A percentile compares a stretch with the other conserved stretches of the same genome.
Evolutionary conservation across 2,888 invertebrate genomes (phyloP).

Genomic region (Euproctis similis): DNA sequence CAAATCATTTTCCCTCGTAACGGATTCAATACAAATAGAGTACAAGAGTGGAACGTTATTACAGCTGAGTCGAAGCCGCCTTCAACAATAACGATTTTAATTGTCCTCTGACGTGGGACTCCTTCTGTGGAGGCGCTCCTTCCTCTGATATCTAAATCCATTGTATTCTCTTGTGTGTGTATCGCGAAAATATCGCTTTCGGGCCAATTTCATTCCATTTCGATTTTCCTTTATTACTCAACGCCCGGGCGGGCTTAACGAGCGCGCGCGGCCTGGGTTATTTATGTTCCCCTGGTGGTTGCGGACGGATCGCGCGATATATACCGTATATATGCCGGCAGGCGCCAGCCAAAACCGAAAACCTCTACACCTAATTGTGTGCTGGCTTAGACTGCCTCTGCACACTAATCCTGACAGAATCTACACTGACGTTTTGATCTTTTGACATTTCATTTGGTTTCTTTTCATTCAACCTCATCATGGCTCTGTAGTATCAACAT

Average conservation of each 20-base stretch:
- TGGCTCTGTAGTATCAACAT: conserved; percentile 16
- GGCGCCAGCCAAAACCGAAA: conserved; percentile 54
- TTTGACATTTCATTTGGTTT: conserved; percentile 33
- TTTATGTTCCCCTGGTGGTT: conserved; percentile 74
- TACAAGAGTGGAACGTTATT: conserved; percentile 55
- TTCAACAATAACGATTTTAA: conserved; percentile 66
- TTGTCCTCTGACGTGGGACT: conserved; percentile 55
- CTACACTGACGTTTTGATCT: conserved; percentile 52
- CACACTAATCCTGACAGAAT: conserved; percentile 44
- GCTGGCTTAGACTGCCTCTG: conserved; percentile 59
- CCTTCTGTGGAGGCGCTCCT: conserved; percentile 52
- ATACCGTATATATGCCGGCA: conserved; percentile 61
- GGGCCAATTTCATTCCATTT: conserved; percentile 75
- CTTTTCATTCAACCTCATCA: conserved; percentile 20
- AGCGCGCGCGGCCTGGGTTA: conserved; percentile 68
- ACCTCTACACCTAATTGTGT: conserved; percentile 68
- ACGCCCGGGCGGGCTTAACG: conserved; percentile 71
- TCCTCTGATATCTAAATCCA: conserved; percentile 63
- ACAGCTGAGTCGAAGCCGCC: conserved; percentile 39
- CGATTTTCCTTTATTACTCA: conserved; percentile 76
- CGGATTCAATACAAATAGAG: conserved; percentile 59
- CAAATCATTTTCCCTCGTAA: conserved; percentile 54
- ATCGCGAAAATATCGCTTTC: conserved; percentile 69
- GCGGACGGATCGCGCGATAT: conserved; percentile 71
- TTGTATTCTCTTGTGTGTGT: conserved; percentile 60